Evolutionary conservation across 1,140 invertebrate species (phyloP), one percentile per base, ranked within the genome.

Genomic region (Drosophila simulans): DNA sequence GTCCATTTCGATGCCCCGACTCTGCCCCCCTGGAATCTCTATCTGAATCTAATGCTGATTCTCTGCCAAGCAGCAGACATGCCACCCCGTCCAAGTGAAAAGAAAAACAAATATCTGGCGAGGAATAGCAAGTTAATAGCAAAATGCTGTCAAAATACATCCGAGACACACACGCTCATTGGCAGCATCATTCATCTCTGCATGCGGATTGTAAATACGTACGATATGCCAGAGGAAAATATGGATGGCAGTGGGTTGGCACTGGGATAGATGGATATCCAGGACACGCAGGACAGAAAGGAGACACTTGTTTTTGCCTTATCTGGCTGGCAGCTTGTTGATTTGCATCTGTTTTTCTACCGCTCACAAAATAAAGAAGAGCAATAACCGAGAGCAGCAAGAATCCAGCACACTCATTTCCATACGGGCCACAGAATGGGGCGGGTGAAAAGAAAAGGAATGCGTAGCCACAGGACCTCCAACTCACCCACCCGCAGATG

Each of bases 341-440:
- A 82, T 82, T 82, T 82, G 66, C 73, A 77, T 77, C 79, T 82
- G 74, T 77, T 82, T 81, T 82, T 82, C 51, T 68, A 57, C 59
- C 59, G 62, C 62, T 75, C 62, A 64, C 52, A 62, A 63, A 68
- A 68, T 68, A 60, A 63, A 57, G 58, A 60, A 71, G 51, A 63
- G 49, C 68, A 40, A 63, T 52, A 74, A 65, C 71, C 17, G 58
- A 62, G 57, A 35, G 17, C 20, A 53, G 52, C 39, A 35, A 34
- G 72, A 76, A 58, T 64, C 54, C 42, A 68, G 74, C 55, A 69
- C 37, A 74, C 57, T 77, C 74, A 77, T 77, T 77, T 77, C 73
- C 74, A 77, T 77, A 77, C 37, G 35, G 25, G 52, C 70, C 48
- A 43, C 25, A 40, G 15, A 31, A 31, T 31, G 27, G 8, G 27